Evolutionary conservation across 2,113 vertebrate genomes (phyloP).

Genomic region (Paracyprichromis sp.): DNA sequence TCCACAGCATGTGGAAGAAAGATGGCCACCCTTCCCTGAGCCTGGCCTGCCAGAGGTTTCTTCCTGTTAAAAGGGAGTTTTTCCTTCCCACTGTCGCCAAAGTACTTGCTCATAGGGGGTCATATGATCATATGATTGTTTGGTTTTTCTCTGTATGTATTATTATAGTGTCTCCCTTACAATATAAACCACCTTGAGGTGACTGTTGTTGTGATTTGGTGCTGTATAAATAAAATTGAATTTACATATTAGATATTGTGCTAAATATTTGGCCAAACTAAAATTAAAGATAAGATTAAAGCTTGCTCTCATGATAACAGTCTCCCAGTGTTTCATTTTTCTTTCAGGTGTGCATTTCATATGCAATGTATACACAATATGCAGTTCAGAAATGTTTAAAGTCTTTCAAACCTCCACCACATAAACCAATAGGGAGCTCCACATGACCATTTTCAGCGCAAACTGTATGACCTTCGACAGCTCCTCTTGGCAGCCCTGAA

Average conservation of each 20-base stretch:
- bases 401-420: conserved; percentile 36
- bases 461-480: conserved; percentile 24
- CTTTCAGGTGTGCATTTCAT: not conserved
- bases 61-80: not conserved
- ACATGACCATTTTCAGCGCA: conserved; percentile 19
- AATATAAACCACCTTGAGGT: not conserved
- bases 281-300: not conserved
- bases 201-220: not conserved
- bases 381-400: not conserved
- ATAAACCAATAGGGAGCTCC: not conserved
- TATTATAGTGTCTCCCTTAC: not conserved
- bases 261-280: not conserved
- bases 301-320: not conserved
- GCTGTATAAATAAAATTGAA: not conserved
- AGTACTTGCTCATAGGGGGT: not conserved
- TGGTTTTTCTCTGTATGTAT: not conserved
- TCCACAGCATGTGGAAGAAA: not conserved
- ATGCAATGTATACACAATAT: not conserved
- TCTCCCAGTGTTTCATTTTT: not conserved
- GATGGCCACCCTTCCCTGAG: not conserved
- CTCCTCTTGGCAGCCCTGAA: conserved; percentile 53
- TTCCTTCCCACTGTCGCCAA: not conserved
- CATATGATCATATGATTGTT: not conserved
- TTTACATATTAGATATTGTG: not conserved
- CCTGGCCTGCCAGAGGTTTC: not conserved